Conservation (phyloP, 35 echinoderm and acorn worm species). For the Ophioderma brevispina region DNA sequence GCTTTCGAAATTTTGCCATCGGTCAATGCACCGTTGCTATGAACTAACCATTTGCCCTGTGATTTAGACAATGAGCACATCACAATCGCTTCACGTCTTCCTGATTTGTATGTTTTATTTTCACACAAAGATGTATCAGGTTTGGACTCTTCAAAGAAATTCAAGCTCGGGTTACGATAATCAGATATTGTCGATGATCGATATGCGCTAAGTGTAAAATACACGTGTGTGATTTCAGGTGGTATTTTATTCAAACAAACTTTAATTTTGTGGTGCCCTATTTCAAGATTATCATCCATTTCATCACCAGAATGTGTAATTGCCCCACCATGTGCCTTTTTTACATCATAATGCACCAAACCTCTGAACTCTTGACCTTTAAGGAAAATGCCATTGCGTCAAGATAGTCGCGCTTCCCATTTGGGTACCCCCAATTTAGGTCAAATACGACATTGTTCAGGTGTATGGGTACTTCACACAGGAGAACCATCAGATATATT, state of each 20-base stretch:
- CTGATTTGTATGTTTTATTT: not conserved
- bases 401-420: not conserved
- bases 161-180: slow-evolving; percentile 12
- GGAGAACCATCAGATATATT: slow-evolving; percentile 22
- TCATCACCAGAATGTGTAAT: slow-evolving; percentile 30
- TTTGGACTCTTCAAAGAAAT: slow-evolving; percentile 13
- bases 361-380: not conserved
- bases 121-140: slow-evolving; percentile 15
- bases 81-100: slow-evolving; percentile 13
- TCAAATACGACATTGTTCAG: slow-evolving; percentile 47
- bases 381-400: slow-evolving; percentile 29
- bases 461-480: slow-evolving; percentile 9
- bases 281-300: not conserved
- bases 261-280: slow-evolving; percentile 20
- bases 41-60: slow-evolving; percentile 17
- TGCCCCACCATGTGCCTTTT: not conserved
- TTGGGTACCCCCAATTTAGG: slow-evolving; percentile 24
- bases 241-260: not conserved
- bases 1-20: slow-evolving; percentile 7
- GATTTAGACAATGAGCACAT: slow-evolving; percentile 26
- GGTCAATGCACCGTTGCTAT: not conserved
- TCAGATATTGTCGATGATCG: slow-evolving; percentile 20
- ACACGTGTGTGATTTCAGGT: slow-evolving; percentile 9
- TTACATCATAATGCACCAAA: not conserved
- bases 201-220: slow-evolving; percentile 33